These are phyloP conservation scores for Halcyon smyrnensis DNA, from an alignment of 2,797 vertebrate species.

Conservation along the genomic window DNA sequence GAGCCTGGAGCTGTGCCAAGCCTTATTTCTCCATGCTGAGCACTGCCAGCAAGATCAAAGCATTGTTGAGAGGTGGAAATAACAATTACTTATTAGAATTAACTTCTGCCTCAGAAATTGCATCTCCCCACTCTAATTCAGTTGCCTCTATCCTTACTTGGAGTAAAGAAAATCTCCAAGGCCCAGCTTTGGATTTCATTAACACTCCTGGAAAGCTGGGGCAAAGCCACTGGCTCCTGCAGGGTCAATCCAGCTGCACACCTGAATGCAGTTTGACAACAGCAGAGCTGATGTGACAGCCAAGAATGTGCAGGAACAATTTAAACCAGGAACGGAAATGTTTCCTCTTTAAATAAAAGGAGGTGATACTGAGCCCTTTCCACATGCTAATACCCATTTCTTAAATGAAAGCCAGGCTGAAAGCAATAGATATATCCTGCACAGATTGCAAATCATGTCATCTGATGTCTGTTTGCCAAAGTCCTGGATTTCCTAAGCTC, in stretches of 20 bases:
- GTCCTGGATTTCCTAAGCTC: neutral
- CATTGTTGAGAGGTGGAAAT: neutral
- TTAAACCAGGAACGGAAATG: neutral
- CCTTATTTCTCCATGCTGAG: neutral
- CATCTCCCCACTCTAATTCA: neutral
- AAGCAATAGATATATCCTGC: neutral
- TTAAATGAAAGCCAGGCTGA: neutral
- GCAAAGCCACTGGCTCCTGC: neutral
- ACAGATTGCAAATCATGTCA: neutral
- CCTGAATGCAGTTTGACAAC: neutral
- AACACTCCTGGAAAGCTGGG: neutral
- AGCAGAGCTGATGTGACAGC: neutral
- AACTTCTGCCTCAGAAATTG: neutral
- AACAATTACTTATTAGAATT: neutral
- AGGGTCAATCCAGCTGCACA: neutral
- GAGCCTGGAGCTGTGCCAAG: neutral
- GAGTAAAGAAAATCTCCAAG: neutral
- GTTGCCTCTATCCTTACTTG: neutral
- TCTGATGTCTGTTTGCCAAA: neutral
- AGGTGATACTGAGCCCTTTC: neutral
- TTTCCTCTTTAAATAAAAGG: neutral
- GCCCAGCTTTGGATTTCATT: neutral
- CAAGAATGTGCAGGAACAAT: conserved; percentile 16
- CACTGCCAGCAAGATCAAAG: neutral
- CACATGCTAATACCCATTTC: neutral